Percentiles rank a stretch among this genome's conserved stretches.
These are phyloP conservation scores for Pyxicephalus adspersus DNA, from an alignment of 2,113 vertebrate species.

Conservation along the genomic window DNA sequence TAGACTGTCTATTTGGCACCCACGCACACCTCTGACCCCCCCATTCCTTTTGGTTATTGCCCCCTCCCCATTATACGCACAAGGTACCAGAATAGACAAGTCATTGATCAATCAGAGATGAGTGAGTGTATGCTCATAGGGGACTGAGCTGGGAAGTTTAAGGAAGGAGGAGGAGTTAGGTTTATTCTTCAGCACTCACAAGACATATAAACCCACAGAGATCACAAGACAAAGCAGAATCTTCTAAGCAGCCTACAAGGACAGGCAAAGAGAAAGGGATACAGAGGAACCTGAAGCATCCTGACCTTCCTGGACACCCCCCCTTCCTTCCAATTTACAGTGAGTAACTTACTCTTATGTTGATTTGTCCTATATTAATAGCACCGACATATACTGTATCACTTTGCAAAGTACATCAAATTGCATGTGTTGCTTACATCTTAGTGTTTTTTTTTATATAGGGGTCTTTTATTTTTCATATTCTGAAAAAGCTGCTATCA, in stretches of 20 bases:
- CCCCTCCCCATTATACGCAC: neutral
- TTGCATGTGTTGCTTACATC: no score
- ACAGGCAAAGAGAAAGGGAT: constrained; percentile 4
- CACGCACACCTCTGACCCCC: constrained; percentile 24
- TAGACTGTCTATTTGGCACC: constrained; percentile 27
- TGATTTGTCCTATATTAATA: no score
- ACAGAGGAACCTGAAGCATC: neutral
- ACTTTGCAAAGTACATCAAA: no score
- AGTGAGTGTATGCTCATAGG: constrained; percentile 43
- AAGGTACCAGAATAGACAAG: constrained; percentile 41
- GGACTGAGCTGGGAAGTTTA: constrained; percentile 8
- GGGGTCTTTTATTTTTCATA: no score
- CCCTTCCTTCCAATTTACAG: constrained; percentile 36
- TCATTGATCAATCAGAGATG: constrained; percentile 57
- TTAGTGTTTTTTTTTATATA: no score
- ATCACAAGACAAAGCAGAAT: constrained; percentile 44
- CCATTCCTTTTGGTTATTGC: neutral
- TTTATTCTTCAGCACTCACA: constrained; percentile 48
- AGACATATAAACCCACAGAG: constrained; percentile 57
- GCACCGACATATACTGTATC: no score
- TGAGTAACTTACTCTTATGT: constrained; percentile 34
- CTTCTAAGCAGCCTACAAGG: constrained; percentile 34
- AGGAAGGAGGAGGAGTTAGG: constrained; percentile 50
- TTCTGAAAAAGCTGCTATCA: no score
- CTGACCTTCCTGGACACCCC: constrained; percentile 1